Evolutionary conservation across 1,140 invertebrate genomes (phyloP).

Genomic region (Pseudachorutes palmiensis): DNA sequence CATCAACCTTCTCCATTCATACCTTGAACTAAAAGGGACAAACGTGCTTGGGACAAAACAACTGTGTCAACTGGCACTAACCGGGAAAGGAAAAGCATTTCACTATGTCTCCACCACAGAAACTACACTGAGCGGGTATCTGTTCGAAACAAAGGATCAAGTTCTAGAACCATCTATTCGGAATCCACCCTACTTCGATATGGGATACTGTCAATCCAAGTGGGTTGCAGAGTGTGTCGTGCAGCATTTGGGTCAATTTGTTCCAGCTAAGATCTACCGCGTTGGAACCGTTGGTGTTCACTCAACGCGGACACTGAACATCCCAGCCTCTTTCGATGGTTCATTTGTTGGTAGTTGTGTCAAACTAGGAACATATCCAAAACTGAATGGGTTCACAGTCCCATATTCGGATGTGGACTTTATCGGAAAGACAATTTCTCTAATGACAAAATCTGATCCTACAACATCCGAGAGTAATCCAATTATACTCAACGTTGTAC

Average conservation of each 20-base stretch:
- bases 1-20: neutral
- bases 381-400: neutral
- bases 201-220: neutral
- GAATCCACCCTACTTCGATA: neutral
- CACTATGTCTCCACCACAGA: neutral
- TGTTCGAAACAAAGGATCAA: neutral
- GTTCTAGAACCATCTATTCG: neutral
- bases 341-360: neutral
- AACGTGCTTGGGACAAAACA: neutral
- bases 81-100: neutral
- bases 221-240: neutral
- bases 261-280: neutral
- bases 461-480: neutral
- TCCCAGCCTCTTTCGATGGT: neutral
- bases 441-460: neutral
- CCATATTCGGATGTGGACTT: neutral
- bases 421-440: neutral
- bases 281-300: neutral
- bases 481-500: neutral
- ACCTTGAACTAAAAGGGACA: neutral
- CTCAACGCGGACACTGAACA: neutral
- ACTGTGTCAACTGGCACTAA: neutral
- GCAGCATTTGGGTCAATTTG: neutral
- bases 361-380: neutral
- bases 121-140: neutral